Conservation (phyloP, 2,113 vertebrate genomes). For the Drymodes brunneopygia region DNA sequence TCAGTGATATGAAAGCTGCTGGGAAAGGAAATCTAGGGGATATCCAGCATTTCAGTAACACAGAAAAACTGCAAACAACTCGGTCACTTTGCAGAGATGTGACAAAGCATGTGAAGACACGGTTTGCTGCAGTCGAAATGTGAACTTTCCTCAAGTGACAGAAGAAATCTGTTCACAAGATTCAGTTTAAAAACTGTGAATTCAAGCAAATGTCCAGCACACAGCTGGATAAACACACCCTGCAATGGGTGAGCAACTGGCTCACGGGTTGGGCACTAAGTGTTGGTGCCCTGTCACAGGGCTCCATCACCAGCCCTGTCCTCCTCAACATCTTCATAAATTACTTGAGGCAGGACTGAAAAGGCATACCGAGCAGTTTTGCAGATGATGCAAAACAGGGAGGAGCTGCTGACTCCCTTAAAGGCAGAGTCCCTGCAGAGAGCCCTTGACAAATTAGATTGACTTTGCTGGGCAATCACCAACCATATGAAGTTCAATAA, state of each 20-base stretch:
- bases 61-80: neutral
- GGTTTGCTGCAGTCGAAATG: neutral
- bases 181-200: neutral
- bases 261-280: neutral
- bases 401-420: fast-evolving
- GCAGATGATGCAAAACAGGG: neutral
- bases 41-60: neutral
- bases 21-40: neutral
- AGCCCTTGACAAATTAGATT: no score
- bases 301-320: neutral
- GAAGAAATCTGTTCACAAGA: neutral
- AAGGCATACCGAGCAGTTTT: fast-evolving
- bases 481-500: fast-evolving
- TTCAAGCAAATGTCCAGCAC: neutral
- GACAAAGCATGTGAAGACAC: neutral
- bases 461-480: neutral
- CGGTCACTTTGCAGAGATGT: neutral
- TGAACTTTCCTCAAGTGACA: neutral
- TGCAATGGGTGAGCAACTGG: neutral
- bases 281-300: neutral
- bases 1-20: neutral
- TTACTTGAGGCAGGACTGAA: neutral
- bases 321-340: neutral
- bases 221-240: neutral
- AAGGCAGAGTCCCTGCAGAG: neutral